Evolutionary conservation across 37 sponge, comb jelly and placozoan species (phyloP).

Genomic region (Aphrocallistes beatrix): DNA sequence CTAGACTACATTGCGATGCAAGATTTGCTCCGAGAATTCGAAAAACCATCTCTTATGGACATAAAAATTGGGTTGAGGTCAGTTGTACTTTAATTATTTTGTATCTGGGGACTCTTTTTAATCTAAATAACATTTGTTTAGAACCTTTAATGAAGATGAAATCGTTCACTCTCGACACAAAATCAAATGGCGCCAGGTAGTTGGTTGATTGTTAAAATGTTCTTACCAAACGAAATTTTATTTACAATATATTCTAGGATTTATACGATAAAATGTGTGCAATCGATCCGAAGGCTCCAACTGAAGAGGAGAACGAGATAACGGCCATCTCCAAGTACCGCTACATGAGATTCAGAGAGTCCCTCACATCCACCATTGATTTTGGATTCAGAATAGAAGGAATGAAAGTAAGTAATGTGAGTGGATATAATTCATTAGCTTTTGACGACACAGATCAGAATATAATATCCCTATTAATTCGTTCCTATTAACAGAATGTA

Average conservation of each 20-base stretch:
- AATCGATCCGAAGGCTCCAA: constrained; percentile 83
- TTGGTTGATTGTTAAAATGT: background rate
- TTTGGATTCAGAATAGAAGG: constrained; percentile 96
- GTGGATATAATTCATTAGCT: background rate
- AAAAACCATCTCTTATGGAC: constrained; percentile 95
- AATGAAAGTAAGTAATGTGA: constrained; percentile 71
- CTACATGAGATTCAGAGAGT: constrained; percentile 98
- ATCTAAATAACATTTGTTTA: background rate
- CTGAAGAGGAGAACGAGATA: constrained; percentile 57
- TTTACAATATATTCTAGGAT: constrained; percentile 43
- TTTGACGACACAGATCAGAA: background rate
- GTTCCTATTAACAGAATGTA: too few relatives aligned
- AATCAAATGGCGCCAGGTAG: background rate
- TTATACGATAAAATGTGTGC: constrained; percentile 94
- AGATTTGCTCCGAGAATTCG: constrained; percentile 87
- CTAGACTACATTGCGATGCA: constrained; percentile 89
- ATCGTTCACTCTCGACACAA: background rate
- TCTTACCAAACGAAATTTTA: background rate
- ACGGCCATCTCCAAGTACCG: constrained; percentile 90
- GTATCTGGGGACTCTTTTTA: too few relatives aligned
- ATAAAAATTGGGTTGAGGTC: constrained; percentile 81
- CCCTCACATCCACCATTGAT: constrained; percentile 60
- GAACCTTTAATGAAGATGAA: constrained; percentile 2
- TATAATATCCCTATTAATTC: background rate
- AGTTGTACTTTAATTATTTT: constrained; percentile 6